Conservation (phyloP, 2,888 invertebrate genomes). For the Lasioglossum malachurum region DNA sequence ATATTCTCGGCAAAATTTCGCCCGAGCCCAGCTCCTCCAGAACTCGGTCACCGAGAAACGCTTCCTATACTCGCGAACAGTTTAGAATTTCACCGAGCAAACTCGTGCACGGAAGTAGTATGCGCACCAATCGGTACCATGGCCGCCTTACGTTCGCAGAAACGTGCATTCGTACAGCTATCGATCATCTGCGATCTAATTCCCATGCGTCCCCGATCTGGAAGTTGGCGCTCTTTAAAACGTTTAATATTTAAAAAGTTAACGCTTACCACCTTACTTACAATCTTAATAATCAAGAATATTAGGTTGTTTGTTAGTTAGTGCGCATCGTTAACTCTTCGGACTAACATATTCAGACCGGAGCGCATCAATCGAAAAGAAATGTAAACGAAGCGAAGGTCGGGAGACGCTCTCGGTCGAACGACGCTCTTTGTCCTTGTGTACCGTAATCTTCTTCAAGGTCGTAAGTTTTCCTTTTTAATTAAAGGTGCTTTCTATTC, state of each 20-base stretch:
- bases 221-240: background rate
- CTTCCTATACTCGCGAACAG: background rate
- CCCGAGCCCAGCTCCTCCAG: conserved; percentile 3
- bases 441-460: conserved; percentile 68
- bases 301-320: no score
- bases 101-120: background rate
- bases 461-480: conserved; percentile 77
- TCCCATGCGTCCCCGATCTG: background rate
- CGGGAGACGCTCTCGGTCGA: conserved; percentile 12
- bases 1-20: conserved; percentile 76
- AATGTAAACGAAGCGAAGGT: conserved; percentile 1
- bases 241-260: no score
- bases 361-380: background rate
- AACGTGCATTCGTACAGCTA: background rate
- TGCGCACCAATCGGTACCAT: background rate
- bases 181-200: background rate
- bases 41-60: conserved; percentile 49
- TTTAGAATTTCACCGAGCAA: background rate
- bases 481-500: conserved; percentile 78
- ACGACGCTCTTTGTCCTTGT: conserved; percentile 8
- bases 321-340: no score
- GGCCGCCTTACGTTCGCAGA: background rate
- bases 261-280: no score
- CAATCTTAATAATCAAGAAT: no score
- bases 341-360: background rate